Conservation (phyloP, 2,113 vertebrate species). For the Eupsittula cactorum region DNA sequence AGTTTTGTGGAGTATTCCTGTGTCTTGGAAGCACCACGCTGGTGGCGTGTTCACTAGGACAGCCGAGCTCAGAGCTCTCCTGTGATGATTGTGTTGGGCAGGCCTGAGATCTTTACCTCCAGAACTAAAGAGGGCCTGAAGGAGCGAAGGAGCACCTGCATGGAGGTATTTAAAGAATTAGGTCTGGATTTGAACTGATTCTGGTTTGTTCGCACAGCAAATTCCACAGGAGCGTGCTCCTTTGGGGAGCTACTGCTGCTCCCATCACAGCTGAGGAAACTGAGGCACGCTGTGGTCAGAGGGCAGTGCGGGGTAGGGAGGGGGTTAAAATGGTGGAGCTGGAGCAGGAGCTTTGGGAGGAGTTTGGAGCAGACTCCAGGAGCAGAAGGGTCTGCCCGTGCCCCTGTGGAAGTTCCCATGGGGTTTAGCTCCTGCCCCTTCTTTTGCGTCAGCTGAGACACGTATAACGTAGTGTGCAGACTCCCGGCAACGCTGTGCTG, state of each 20-base stretch:
- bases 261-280: background rate
- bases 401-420: background rate
- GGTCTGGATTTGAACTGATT: background rate
- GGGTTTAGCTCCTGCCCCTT: background rate
- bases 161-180: background rate
- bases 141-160: fast-evolving
- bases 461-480: background rate
- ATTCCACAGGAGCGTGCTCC: background rate
- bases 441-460: background rate
- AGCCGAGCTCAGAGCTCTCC: background rate
- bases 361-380: background rate
- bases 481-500: background rate
- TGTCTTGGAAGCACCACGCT: fast-evolving
- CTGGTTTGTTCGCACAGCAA: background rate
- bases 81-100: too few relatives aligned
- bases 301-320: fast-evolving
- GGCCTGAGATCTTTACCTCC: background rate
- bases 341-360: background rate
- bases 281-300: fast-evolving
- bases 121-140: background rate
- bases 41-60: fast-evolving
- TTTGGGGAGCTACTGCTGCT: background rate
- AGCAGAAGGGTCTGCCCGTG: background rate
- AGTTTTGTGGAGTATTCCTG: background rate
- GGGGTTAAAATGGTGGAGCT: background rate